Evolutionary conservation across 2,797 vertebrate species (phyloP).

Genomic region (Xiphophorus birchmanni): DNA sequence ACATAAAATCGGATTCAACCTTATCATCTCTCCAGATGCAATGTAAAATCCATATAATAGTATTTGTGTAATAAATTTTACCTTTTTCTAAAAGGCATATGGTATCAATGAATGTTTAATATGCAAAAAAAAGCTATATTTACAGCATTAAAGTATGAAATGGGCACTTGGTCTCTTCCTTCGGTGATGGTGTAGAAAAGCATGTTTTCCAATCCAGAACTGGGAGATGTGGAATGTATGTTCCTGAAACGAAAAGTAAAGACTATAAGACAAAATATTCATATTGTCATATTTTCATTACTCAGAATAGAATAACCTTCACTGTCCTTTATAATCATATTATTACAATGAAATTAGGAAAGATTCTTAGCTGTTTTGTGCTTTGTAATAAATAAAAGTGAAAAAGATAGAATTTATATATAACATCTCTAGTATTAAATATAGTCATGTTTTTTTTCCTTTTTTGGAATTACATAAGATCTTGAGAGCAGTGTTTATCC

Average conservation of each 20-base stretch:
- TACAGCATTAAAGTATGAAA: slow-evolving; percentile 86
- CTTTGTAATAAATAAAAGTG: not conserved
- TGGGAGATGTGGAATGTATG: slow-evolving; percentile 61
- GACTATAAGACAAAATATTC: slow-evolving; percentile 12
- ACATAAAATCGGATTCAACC: not conserved
- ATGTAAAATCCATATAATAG: not conserved
- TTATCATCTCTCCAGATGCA: not conserved
- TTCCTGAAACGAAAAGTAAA: slow-evolving; percentile 47
- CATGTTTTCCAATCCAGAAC: slow-evolving; percentile 84
- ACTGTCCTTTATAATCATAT: not conserved
- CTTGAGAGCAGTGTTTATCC: too few species aligned
- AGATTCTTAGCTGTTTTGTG: not conserved
- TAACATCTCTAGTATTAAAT: too few species aligned
- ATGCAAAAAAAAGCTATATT: not conserved
- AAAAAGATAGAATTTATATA: not conserved
- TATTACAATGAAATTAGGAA: not conserved
- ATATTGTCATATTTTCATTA: not conserved
- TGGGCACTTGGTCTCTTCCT: slow-evolving; percentile 84
- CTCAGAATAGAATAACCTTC: not conserved
- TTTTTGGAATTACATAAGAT: too few species aligned
- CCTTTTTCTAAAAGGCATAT: not conserved
- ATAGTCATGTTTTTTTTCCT: too few species aligned
- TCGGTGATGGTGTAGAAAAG: slow-evolving; percentile 90
- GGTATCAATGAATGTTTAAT: not conserved
- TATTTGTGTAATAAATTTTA: not conserved